Conservation (phyloP, 2,888 invertebrate species). For the Trichacis sp. region DNA sequence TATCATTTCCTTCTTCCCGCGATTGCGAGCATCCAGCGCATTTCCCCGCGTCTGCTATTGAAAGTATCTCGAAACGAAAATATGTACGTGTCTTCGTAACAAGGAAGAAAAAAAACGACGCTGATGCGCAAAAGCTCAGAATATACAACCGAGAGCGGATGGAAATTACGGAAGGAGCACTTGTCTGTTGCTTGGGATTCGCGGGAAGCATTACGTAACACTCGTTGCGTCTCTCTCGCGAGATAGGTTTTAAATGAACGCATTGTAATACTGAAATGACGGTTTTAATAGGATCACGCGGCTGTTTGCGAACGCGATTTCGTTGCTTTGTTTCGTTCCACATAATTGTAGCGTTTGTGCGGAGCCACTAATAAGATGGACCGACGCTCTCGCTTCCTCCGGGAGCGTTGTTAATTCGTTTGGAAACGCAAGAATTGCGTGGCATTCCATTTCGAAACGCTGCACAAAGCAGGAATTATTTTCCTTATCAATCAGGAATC, state of each 20-base stretch:
- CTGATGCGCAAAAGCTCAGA: conserved; percentile 13
- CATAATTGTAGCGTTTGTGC: neutral
- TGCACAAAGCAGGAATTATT: conserved; percentile 23
- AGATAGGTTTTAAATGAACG: conserved; percentile 17
- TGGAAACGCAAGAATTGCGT: neutral
- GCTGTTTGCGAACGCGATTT: neutral
- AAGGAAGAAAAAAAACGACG: conserved; percentile 20
- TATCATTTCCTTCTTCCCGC: conserved; percentile 11
- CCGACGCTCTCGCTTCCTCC: neutral
- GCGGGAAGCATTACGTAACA: conserved; percentile 10
- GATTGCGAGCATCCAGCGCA: conserved; percentile 18
- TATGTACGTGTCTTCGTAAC: conserved; percentile 23
- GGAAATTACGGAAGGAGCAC: conserved; percentile 18
- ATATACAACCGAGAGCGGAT: conserved; percentile 22
- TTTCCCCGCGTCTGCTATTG: conserved; percentile 31
- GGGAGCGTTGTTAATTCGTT: neutral
- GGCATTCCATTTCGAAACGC: conserved; percentile 19
- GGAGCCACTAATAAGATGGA: neutral
- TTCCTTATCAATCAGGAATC: neutral
- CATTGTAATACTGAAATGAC: conserved; percentile 31
- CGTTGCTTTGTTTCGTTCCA: neutral
- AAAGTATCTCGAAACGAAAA: conserved; percentile 32
- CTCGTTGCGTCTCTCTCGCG: conserved; percentile 21
- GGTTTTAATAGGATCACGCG: conserved; percentile 25
- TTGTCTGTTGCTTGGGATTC: conserved; percentile 19